Percentiles rank a stretch among this genome's conserved stretches.
Evolutionary conservation across 1,140 invertebrate genomes (phyloP).

Genomic region (Pogonus chalceus): DNA sequence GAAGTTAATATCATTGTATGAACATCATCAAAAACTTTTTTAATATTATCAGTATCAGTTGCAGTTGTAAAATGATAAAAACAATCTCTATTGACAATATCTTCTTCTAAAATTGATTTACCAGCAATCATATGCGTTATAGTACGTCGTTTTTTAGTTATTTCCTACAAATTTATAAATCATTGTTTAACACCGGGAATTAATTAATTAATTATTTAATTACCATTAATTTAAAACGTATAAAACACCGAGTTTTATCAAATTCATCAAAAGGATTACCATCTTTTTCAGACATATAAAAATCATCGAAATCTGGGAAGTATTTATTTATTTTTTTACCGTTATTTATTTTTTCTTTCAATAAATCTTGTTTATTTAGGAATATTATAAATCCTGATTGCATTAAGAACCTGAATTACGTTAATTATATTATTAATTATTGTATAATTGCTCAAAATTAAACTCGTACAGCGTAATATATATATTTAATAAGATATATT

Average conservation of each 20-base stretch:
- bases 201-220: neutral
- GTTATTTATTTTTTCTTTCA: constrained; percentile 56
- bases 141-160: constrained; percentile 11
- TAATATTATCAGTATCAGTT: constrained; percentile 61
- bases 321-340: constrained; percentile 52
- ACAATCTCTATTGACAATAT: constrained; percentile 35
- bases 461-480: too few relatives aligned
- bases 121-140: neutral
- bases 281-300: constrained; percentile 4
- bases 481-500: too few relatives aligned
- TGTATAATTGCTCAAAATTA: too few relatives aligned
- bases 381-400: constrained; percentile 69
- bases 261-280: constrained; percentile 1
- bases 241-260: neutral
- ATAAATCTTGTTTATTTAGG: constrained; percentile 72
- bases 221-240: neutral
- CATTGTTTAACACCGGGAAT: neutral
- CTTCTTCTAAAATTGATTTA: neutral
- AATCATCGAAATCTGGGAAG: constrained; percentile 48
- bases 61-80: constrained; percentile 65
- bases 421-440: neutral
- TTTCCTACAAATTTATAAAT: constrained; percentile 6
- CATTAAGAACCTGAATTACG: constrained; percentile 51
- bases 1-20: constrained; percentile 51
- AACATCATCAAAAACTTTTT: constrained; percentile 58